These are phyloP conservation scores for Metellina segmentata DNA, from an alignment of 2,888 invertebrate species.

Conservation along the genomic window DNA sequence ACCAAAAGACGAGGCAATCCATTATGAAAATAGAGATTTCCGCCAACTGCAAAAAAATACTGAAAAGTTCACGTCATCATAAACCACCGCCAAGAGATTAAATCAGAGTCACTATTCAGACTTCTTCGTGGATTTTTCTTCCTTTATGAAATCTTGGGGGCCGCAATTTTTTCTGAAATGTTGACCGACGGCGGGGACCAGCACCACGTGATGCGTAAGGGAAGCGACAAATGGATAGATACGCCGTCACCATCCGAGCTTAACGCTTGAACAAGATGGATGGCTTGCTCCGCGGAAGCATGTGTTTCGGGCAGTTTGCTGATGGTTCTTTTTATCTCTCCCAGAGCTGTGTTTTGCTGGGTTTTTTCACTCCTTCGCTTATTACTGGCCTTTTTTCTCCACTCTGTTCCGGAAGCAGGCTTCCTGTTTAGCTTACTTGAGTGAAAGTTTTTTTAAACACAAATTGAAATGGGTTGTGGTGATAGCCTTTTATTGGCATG, in stretches of 20 bases:
- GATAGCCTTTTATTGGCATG: too few species aligned
- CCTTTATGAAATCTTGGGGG: slow-evolving; percentile 2
- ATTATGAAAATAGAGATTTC: slow-evolving; percentile 3
- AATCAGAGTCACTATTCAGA: background rate
- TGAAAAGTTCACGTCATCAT: background rate
- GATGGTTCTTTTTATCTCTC: slow-evolving; percentile 15
- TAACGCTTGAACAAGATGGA: slow-evolving; percentile 61
- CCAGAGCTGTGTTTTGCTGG: background rate
- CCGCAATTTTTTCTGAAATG: slow-evolving; percentile 28
- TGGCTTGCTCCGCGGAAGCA: slow-evolving; percentile 32
- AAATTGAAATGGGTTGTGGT: too few species aligned
- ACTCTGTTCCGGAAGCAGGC: background rate
- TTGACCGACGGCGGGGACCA: slow-evolving; percentile 27
- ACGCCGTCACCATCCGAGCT: slow-evolving; percentile 23
- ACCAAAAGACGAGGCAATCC: background rate
- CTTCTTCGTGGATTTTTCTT: background rate
- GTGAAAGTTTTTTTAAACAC: too few species aligned
- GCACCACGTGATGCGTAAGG: slow-evolving; percentile 23
- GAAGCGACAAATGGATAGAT: slow-evolving; percentile 47
- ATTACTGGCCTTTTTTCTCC: background rate
- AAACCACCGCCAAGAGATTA: slow-evolving; percentile 22
- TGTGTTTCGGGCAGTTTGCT: slow-evolving; percentile 35
- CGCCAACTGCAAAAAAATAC: background rate
- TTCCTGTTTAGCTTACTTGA: slow-evolving; percentile 7
- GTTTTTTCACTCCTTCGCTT: background rate